Evolutionary conservation across 1,140 invertebrate species (phyloP).

Genomic region (Zelostemma sp.): DNA sequence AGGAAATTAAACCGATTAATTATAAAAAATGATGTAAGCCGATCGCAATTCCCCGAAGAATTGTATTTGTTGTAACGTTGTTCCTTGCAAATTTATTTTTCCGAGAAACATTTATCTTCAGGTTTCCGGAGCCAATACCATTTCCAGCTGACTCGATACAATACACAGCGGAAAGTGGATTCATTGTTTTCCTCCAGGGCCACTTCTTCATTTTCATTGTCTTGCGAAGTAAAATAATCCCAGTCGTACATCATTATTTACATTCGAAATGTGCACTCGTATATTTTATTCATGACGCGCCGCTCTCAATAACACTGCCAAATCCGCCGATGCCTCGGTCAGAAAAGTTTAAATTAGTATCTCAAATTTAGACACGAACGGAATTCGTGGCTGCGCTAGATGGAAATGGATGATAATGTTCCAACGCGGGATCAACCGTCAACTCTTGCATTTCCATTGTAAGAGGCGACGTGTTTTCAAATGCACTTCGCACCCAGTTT

Average conservation of each 20-base stretch:
- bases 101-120: too few relatives aligned
- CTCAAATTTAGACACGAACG: slow-evolving; percentile 44
- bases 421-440: not conserved
- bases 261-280: slow-evolving; percentile 44
- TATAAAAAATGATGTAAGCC: too few relatives aligned
- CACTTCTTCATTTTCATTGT: slow-evolving; percentile 27
- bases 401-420: slow-evolving; percentile 22
- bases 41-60: too few relatives aligned
- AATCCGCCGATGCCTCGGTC: slow-evolving; percentile 33
- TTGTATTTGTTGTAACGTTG: too few relatives aligned
- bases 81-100: too few relatives aligned
- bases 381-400: slow-evolving; percentile 29
- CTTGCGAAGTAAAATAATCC: slow-evolving; percentile 41
- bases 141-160: slow-evolving; percentile 13
- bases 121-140: too few relatives aligned
- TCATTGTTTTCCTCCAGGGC: slow-evolving; percentile 21
- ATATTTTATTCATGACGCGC: slow-evolving; percentile 49
- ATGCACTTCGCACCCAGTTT: not conserved
- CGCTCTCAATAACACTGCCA: slow-evolving; percentile 47
- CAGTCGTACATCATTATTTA: slow-evolving; percentile 39
- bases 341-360: slow-evolving; percentile 50
- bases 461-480: not conserved
- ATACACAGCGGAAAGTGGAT: slow-evolving; percentile 21
- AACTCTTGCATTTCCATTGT: not conserved
- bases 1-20: too few relatives aligned